Evolutionary conservation across 2,113 vertebrate genomes (phyloP).

Genomic region (Turdus rufiventris): DNA sequence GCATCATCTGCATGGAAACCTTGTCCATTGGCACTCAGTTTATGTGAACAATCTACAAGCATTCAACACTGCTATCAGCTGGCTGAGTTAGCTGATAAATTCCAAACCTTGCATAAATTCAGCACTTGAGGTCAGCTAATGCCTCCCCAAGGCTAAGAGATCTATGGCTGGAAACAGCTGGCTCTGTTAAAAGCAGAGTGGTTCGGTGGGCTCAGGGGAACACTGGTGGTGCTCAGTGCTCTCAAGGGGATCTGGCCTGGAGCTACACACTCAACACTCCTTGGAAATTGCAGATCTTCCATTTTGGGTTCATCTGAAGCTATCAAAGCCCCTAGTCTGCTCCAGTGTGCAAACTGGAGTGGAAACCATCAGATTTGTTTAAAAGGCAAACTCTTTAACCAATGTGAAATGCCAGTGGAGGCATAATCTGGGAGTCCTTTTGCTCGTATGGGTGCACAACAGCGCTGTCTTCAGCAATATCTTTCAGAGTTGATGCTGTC

Average conservation of each 20-base stretch:
- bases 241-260: too few species aligned
- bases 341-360: neutral
- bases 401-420: neutral
- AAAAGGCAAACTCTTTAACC: neutral
- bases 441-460: neutral
- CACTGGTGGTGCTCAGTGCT: neutral
- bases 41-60: neutral
- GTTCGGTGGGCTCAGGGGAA: rapidly evolving
- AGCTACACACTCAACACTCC: rapidly evolving
- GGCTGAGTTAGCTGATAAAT: neutral
- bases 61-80: neutral
- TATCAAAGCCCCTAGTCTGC: neutral
- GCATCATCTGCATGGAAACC: neutral
- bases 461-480: rapidly evolving
- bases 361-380: neutral
- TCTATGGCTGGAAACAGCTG: neutral
- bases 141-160: neutral
- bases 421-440: neutral
- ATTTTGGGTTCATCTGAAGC: neutral
- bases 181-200: neutral
- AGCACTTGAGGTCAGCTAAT: neutral
- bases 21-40: neutral
- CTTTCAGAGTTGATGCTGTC: neutral
- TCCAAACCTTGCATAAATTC: neutral
- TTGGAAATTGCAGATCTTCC: neutral